Conservation (phyloP, 2,888 invertebrate species). For the Copidosoma aretas region DNA sequence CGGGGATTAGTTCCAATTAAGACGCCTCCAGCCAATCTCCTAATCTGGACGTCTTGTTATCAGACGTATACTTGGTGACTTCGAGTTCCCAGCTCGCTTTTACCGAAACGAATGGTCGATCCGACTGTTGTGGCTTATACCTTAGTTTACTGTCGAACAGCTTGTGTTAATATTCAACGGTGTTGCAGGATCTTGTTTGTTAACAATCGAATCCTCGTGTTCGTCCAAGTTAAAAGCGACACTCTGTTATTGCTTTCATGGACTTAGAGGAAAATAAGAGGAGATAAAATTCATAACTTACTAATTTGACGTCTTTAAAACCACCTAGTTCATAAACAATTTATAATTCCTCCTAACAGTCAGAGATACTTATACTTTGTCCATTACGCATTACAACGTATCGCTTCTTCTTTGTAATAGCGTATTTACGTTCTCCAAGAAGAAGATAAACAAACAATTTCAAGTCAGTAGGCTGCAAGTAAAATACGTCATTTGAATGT, state of each 20-base stretch:
- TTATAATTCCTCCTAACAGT: no score
- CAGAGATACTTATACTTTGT: background rate
- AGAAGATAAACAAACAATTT: no score
- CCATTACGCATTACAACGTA: background rate
- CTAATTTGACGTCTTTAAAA: no score
- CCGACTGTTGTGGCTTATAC: background rate
- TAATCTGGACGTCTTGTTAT: constrained; percentile 40
- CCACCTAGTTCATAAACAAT: no score
- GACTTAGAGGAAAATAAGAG: no score
- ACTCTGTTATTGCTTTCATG: no score
- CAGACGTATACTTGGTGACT: constrained; percentile 35
- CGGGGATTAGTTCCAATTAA: constrained; percentile 42
- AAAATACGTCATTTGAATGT: background rate
- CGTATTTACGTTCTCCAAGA: no score
- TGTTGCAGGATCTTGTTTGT: background rate
- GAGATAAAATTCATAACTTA: no score
- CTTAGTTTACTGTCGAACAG: background rate
- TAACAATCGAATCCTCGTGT: background rate
- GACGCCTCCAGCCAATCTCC: constrained; percentile 38
- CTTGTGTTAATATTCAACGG: constrained; percentile 4
- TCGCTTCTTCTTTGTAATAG: no score
- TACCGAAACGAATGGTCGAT: constrained; percentile 28
- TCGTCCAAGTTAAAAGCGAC: no score
- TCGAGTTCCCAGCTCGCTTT: constrained; percentile 26
- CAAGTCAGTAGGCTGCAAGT: no score